Evolutionary conservation across 2,888 invertebrate genomes (phyloP), one percentile per base, ranked within the genome.

Genomic region (Latrodectus hesperus): DNA sequence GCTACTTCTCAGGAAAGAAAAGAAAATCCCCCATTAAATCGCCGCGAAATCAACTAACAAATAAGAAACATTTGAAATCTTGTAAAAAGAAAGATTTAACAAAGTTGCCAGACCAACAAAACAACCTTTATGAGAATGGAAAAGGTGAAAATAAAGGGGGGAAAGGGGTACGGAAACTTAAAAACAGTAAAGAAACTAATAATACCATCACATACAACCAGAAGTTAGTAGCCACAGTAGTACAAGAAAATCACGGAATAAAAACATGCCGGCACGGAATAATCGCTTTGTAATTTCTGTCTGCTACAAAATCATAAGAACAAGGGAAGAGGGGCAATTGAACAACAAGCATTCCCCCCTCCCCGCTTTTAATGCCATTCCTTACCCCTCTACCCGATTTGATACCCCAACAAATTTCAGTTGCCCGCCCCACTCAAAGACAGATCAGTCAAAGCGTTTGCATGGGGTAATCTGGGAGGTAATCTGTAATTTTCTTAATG

Each of bases 401-500:
- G 83, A 83, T 83, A 82, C 87, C 82, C 82, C 82, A 82, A 82
- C 78, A 82, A 88, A 83, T 83, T 64, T 74, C 68, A 26, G 78
- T 60, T 83, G 68, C 87, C 87, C 74, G 85, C 82, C 87, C 87
- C 53, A 72, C 68, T 70, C 78, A 78, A 78, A 88, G 87, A 88
- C 87, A 88, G 87, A 88, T 88, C 87, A 88, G 87, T 83, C 87
- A 88, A 88, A 88, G 87, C 68, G 83, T 82, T 83, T 88, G 87
- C 87, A 88, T 88, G 82, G 78, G 67, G 77, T 84, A 84, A 84
- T 84, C 84, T 84, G 72, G 83, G 82, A 77, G 78, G 82, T 83
- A 88, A 88, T 88, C 87, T 88, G 82, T 88, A 88, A 88, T 88
- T 88, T 88, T 88, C 87, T 83, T 88, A 83, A 88, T 88, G 82